These are phyloP conservation scores for Zosterops borbonicus DNA, from an alignment of 2,113 vertebrate species.

Conservation along the genomic window DNA sequence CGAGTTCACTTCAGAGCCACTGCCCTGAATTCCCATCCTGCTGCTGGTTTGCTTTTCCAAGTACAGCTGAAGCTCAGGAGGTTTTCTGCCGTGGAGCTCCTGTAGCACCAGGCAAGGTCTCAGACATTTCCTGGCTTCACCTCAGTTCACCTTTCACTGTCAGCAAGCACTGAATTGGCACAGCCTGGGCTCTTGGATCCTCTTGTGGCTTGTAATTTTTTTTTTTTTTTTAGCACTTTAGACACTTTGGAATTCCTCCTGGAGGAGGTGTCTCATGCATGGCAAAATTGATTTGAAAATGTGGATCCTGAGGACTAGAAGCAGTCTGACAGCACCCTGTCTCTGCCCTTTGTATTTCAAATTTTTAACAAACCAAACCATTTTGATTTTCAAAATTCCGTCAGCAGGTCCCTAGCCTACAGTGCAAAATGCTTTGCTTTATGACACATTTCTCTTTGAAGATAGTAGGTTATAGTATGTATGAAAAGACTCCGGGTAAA, in stretches of 20 bases:
- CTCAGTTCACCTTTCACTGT: not conserved
- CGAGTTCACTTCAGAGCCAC: not conserved
- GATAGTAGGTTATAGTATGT: conserved; percentile 83
- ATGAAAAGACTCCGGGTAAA: conserved; percentile 93
- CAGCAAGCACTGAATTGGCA: not conserved
- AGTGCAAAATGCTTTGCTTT: not conserved
- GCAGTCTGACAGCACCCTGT: not conserved
- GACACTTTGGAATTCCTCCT: not conserved
- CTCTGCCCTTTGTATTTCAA: not conserved
- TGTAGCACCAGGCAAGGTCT: not conserved
- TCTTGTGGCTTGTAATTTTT: not conserved
- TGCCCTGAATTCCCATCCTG: not conserved
- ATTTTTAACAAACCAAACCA: not conserved
- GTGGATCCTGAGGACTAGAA: not conserved
- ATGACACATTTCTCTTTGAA: conserved; percentile 57
- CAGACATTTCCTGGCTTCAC: not conserved
- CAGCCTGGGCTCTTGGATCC: not conserved
- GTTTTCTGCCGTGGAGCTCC: not conserved
- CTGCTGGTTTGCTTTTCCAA: not conserved
- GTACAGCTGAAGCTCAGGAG: not conserved
- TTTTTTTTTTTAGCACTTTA: not conserved
- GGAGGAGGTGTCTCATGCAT: not conserved
- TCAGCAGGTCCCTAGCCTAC: not conserved
- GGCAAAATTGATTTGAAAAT: not conserved
- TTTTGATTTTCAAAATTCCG: not conserved